phyloP scores from a whole-genome alignment of 2,113 vertebrate species.

The Ammodytes marinus region DNA sequence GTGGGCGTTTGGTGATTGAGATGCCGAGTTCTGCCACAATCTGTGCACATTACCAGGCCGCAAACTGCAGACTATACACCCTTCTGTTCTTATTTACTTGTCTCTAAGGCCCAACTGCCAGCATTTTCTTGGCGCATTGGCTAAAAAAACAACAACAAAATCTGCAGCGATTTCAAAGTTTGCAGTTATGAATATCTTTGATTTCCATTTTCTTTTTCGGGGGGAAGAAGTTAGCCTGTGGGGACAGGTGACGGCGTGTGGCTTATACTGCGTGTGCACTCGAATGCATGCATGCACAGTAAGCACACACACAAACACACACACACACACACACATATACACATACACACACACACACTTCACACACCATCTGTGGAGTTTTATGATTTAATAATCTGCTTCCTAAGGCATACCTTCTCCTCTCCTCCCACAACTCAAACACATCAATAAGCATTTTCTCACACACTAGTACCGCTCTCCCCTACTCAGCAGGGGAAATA shows the following conservation, averaged over 20 bases:
- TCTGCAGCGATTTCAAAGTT: conserved; percentile 68
- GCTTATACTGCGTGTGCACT: conserved; percentile 47
- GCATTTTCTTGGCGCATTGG: conserved; percentile 63
- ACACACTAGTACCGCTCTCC: conserved; percentile 26
- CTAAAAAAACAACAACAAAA: conserved; percentile 74
- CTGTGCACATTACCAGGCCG: conserved; percentile 71
- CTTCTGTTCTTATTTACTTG: conserved; percentile 73
- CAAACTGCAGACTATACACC: conserved; percentile 61
- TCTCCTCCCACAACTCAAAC: conserved; percentile 37
- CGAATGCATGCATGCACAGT: conserved; percentile 49
- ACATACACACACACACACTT: conserved; percentile 13
- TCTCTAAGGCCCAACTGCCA: conserved; percentile 75
- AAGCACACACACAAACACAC: conserved; percentile 28
- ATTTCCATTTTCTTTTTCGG: conserved; percentile 59
- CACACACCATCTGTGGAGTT: conserved; percentile 68
- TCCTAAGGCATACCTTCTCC: conserved; percentile 70
- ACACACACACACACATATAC: conserved; percentile 22
- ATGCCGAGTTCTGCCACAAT: conserved; percentile 72
- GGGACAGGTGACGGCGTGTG: conserved; percentile 66
- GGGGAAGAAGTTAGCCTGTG: conserved; percentile 56
- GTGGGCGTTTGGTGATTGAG: conserved; percentile 60
- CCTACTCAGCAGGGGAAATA: conserved; percentile 47
- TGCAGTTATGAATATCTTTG: conserved; percentile 74
- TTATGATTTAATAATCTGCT: conserved; percentile 79
- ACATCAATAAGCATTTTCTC: conserved; percentile 57